Evolutionary conservation across 2,888 invertebrate genomes (phyloP).

Genomic region (Smittia sp.): DNA sequence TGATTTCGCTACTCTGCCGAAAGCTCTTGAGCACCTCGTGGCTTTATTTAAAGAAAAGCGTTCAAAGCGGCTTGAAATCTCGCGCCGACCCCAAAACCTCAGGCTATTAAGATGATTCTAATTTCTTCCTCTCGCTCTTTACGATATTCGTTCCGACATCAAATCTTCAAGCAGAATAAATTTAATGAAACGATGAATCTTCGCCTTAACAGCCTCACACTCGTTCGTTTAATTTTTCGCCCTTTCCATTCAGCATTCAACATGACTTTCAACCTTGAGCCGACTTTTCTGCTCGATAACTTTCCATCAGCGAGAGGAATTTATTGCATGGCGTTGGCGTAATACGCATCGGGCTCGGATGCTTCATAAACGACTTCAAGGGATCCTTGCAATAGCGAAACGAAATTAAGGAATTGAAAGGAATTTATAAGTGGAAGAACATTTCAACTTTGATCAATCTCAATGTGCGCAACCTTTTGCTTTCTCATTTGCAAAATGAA

Average conservation of each 20-base stretch:
- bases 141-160: background rate
- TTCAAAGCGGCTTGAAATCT: background rate
- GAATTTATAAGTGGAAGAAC: no score
- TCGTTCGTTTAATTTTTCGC: background rate
- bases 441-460: no score
- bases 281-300: slow-evolving; percentile 6
- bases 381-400: no score
- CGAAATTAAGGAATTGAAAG: background rate
- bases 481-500: no score
- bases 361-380: no score
- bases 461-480: no score
- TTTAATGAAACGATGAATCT: slow-evolving; percentile 13
- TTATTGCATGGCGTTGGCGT: background rate
- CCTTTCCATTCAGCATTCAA: background rate
- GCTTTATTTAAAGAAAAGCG: background rate
- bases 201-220: background rate
- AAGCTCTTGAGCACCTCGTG: no score
- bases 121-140: background rate
- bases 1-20: background rate
- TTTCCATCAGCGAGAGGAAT: slow-evolving; percentile 16
- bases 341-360: background rate
- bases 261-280: slow-evolving; percentile 1
- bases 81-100: background rate
- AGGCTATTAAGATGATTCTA: background rate
- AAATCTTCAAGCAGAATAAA: background rate